Evolutionary conservation across 2,797 vertebrate species (phyloP), one percentile per base, ranked within the genome.

Genomic region (Poliocrania exsul): DNA sequence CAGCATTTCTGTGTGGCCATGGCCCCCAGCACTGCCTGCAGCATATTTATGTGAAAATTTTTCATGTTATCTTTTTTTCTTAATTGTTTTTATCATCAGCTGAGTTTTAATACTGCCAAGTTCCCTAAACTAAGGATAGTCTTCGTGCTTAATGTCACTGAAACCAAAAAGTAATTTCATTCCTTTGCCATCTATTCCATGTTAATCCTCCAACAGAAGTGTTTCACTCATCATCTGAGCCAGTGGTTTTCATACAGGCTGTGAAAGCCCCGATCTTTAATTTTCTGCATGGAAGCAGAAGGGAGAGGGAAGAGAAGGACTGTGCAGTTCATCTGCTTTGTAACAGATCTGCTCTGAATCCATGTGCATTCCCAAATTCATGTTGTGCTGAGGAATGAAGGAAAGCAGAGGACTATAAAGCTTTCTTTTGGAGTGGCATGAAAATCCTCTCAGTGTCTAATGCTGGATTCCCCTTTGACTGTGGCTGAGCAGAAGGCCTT

Each of bases 201-300:
- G 42, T 58, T 95, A 96, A 94, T 95, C 93, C 86, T 88, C 79
- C 84, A 65, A 58, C 85, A 92, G 81, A 69, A 93, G 69, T 54
- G 72, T 88, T 95, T 94, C 44, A 31, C 57, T 96, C 72, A 87
- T 96, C 95, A 81, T 87, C 88, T 78, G 91, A 95, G 72, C 79
- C 84, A 78, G 57, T 93, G 90, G 81, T 69, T 96, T 95, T 40
- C 40, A 35, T 44, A 69, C 8, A 78, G 81, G 49, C 86, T 92
- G 69, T 86, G 91, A 92, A 87, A 78, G 25, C 61, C 38, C 47
- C 15, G 2, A 65, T 95, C 86, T 95, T 96, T 94, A 95, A 95
- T 95, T 96, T 97, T 95, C 90, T 95, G 95, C 92, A 72, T 92
- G 95, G 91, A 66, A 94, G 94, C 94, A 89, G 81, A 94, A 92